Conservation (phyloP, 2,888 invertebrate genomes). For the Imbricaverruca yamaguchii region DNA sequence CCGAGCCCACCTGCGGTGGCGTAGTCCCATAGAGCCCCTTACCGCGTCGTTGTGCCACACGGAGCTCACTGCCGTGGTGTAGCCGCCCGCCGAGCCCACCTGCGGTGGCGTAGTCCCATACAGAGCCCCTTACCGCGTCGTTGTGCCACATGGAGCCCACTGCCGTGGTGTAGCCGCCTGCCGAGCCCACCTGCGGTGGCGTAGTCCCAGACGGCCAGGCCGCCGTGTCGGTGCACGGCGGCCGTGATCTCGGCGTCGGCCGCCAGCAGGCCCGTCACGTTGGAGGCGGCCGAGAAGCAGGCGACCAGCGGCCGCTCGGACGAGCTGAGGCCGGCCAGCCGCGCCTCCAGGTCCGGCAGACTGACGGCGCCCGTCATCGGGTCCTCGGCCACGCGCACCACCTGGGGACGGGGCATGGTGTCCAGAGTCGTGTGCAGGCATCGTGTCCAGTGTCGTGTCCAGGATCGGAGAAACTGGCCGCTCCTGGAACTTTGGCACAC, state of each 20-base stretch:
- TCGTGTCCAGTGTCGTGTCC: no score
- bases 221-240: slow-evolving; percentile 71
- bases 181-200: slow-evolving; percentile 57
- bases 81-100: background rate
- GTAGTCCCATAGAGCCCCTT: background rate
- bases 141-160: background rate
- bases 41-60: background rate
- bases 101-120: background rate
- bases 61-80: background rate
- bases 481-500: no score
- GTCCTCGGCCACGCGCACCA: slow-evolving; percentile 66
- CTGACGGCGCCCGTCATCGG: slow-evolving; percentile 69
- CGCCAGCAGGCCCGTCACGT: slow-evolving; percentile 77
- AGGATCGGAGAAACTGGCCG: no score
- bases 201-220: slow-evolving; percentile 83
- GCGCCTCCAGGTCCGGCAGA: slow-evolving; percentile 62
- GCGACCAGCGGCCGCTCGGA: slow-evolving; percentile 64
- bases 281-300: slow-evolving; percentile 77
- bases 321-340: slow-evolving; percentile 52
- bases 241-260: slow-evolving; percentile 75
- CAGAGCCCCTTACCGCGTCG: background rate
- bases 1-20: background rate
- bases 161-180: background rate
- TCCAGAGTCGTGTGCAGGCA: no score
- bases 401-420: slow-evolving; percentile 45